Base-by-base conservation (phyloP, 2,888 invertebrate genomes). In the Lithosia quadra region DNA sequence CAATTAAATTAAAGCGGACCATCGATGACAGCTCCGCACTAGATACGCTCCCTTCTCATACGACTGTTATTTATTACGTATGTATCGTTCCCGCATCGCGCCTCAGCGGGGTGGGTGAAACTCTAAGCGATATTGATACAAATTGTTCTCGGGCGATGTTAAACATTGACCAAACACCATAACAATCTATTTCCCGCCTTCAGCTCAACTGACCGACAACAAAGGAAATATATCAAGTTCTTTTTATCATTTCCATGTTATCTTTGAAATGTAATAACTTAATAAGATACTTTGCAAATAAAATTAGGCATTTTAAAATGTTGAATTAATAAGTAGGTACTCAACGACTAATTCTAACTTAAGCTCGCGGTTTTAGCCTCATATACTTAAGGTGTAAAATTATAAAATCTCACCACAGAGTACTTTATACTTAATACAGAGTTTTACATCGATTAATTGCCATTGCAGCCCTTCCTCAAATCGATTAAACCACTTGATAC, bases 1-100 rank as follows among this genome's bases (percentile, higher is more conserved):
- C 94, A 94, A 94, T 94, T 94, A 92, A 92, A 93, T 93, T 93
- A 93, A 92, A 93, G 86, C 90, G 88, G 89, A 90, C 90, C 90
- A 86, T 88, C 91, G 92, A 88, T 90, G 93, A 94, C 92, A 92
- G 91, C 84, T 84, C 85, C 86, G 86, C 86, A 89, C 86, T 88
- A 90, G 90, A 91, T 89, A 91, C 86, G 77, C 85, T 79, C 84
- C 86, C 87, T 90, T 88, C 88, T 84, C 87, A 89, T 90, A 86
- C 86, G 84, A 79, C 80, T 76, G 86, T 92, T 89, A 92, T 94
- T 94, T 93, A 93, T 92, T 82, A 79, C 85, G 53, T 84, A 76
- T 88, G 88, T 68, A 69, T 66, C 67, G 56, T 57, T 63, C 57
- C 62, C 22, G 58, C 65, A 69, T 66, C 63, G 65, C 58, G 33